phyloP scores from a whole-genome alignment of 2,113 vertebrate species.

The Peromyscus maniculatus region DNA sequence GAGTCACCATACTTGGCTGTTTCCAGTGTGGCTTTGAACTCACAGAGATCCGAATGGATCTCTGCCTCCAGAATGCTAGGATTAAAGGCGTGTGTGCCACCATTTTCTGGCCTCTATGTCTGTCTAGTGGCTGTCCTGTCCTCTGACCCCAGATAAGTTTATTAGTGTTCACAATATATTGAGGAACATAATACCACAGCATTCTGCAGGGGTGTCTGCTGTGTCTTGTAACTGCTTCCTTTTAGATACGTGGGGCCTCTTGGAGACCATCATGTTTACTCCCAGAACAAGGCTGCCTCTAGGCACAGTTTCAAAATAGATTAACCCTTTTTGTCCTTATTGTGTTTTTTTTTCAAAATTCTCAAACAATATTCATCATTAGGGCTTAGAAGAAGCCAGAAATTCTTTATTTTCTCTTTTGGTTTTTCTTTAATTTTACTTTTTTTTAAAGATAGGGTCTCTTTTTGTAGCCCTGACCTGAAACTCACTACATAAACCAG shows the following conservation, averaged over 20 bases:
- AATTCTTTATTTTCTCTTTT: neutral
- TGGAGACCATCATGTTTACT: slow-evolving; percentile 14
- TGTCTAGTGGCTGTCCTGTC: too few species aligned
- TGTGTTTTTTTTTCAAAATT: neutral
- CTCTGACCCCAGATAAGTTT: too few species aligned
- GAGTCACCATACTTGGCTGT: too few species aligned
- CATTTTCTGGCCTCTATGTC: too few species aligned
- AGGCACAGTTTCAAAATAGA: slow-evolving; percentile 43
- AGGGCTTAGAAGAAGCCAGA: slow-evolving; percentile 14
- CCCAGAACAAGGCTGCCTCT: neutral
- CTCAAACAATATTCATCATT: neutral
- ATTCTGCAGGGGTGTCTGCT: neutral
- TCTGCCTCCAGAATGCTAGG: too few species aligned
- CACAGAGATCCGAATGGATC: too few species aligned
- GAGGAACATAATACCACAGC: too few species aligned
- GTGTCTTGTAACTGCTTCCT: neutral
- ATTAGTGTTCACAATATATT: too few species aligned
- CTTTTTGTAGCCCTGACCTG: neutral
- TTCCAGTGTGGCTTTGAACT: too few species aligned
- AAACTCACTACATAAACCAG: neutral
- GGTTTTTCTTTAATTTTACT: neutral
- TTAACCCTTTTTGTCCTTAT: neutral
- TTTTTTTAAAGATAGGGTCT: neutral
- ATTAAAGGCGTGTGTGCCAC: too few species aligned
- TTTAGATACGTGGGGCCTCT: neutral